Percentiles rank a stretch among this genome's conserved stretches.
phyloP scores from a whole-genome alignment of 2,888 invertebrate species.

The Elgonia sp. region DNA sequence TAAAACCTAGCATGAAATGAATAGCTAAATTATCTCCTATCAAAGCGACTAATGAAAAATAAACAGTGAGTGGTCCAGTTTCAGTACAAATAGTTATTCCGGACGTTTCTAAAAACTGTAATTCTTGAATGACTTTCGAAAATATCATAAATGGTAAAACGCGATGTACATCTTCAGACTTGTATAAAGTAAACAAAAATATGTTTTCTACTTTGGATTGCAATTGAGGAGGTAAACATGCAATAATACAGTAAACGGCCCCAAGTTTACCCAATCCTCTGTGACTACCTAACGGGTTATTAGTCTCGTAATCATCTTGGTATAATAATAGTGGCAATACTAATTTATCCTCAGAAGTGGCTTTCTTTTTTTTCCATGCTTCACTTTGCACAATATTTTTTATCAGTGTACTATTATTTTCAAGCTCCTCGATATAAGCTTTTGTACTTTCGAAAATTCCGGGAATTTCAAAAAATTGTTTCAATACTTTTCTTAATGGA shows the following conservation, averaged over 20 bases:
- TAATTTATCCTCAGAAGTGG: neutral
- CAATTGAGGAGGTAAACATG: constrained; percentile 50
- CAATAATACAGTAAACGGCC: neutral
- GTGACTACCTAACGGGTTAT: too few species aligned
- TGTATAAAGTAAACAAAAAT: constrained; percentile 46
- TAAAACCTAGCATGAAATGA: constrained; percentile 53
- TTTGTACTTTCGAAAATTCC: constrained; percentile 39
- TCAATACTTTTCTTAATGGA: constrained; percentile 20
- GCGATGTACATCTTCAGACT: constrained; percentile 24
- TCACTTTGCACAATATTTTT: constrained; percentile 29
- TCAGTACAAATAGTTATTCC: constrained; percentile 38
- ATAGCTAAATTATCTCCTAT: constrained; percentile 57
- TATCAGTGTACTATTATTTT: constrained; percentile 22
- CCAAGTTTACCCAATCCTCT: too few species aligned
- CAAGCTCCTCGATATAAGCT: constrained; percentile 13
- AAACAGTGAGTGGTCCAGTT: constrained; percentile 2
- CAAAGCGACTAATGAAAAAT: constrained; percentile 41
- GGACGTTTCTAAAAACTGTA: constrained; percentile 34
- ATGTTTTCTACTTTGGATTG: constrained; percentile 60
- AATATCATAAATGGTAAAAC: constrained; percentile 32
- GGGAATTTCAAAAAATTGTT: constrained; percentile 56
- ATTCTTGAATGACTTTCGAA: constrained; percentile 23
- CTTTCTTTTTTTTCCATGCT: constrained; percentile 14
- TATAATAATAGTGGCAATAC: too few species aligned
- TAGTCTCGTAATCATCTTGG: too few species aligned